These are phyloP conservation scores for Urosaurus nigricauda DNA, from an alignment of 2,797 vertebrate genomes.

Conservation along the genomic window DNA sequence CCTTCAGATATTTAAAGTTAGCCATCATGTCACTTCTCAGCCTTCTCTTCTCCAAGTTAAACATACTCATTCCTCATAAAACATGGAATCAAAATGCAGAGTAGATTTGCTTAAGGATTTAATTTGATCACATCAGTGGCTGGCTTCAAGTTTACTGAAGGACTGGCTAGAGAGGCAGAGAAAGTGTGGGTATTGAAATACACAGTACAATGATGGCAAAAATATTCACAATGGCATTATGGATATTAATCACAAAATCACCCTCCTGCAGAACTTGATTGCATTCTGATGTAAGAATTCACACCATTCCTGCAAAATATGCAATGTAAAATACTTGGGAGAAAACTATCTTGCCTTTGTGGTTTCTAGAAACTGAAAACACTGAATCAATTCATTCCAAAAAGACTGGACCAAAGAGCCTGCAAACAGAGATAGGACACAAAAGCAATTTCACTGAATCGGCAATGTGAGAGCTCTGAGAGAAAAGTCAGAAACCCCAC, in stretches of 20 bases:
- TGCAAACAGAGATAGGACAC: conserved; percentile 41
- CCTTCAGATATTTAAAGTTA: too few relatives aligned
- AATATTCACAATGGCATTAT: not conserved
- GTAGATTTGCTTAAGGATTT: not conserved
- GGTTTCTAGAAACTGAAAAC: conserved; percentile 3
- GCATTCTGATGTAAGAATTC: too few relatives aligned
- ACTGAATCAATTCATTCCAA: conserved; percentile 38
- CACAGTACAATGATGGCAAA: not conserved
- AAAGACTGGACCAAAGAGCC: conserved; percentile 32
- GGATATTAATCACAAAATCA: not conserved
- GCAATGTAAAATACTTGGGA: not conserved
- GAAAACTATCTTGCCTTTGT: not conserved
- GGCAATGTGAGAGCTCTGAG: not conserved
- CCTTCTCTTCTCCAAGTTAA: too few relatives aligned
- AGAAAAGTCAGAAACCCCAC: conserved; percentile 37
- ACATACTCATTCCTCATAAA: too few relatives aligned
- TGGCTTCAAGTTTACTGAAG: not conserved
- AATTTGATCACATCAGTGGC: not conserved
- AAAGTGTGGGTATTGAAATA: not conserved
- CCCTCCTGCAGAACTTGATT: not conserved
- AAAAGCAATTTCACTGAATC: conserved; percentile 10
- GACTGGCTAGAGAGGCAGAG: not conserved
- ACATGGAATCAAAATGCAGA: not conserved
- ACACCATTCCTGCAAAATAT: not conserved
- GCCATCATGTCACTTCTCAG: too few relatives aligned